Evolutionary conservation across 2,113 vertebrate genomes (phyloP), one percentile per base, ranked within the genome.

Genomic region (Channa maculata): DNA sequence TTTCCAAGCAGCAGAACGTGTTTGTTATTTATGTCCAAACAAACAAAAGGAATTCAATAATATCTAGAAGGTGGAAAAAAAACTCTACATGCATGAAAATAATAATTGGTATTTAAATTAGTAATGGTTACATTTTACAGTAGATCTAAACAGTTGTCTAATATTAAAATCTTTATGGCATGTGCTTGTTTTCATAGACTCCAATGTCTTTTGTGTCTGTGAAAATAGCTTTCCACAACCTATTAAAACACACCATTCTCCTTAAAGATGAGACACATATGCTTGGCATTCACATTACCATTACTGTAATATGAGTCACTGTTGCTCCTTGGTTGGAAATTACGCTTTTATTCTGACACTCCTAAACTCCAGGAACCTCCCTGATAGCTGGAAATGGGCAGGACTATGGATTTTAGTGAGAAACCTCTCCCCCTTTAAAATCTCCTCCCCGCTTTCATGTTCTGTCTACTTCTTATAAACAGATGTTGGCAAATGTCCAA

Each of bases 401-500:
- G 65, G 68, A 66, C 84, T 68, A 75, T 77, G 36, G 65, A 46
- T 68, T 59, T 86, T 38, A n/a, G 51, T 72, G 54, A 54, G 59
- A 61, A 86, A 33, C 59, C 36, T 54, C 49, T 43, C 34, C 24
- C 39, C 1, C 2, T 61, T 65, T 24, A 24, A 63, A 75, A 48
- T 51, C 14, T 65, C 41, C 46, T 61, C 54, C 46, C 36, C 52
- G 7, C 36, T 60, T 70, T 37, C 34, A 39, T 9, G 5, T 24
- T 24, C 36, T 60, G 41, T 5, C 7, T 33, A 69, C 0, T 71
- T 55, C 69, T 57, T 53, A 41, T 45, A 50, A 65, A 50, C 44
- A 71, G 51, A 71, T 66, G 51, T 58, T 24, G 10, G 39, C 67
- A 24, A 5, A 24, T 24, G 24, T 24, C 24, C 24, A 24, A 24